Evolutionary conservation across 2,797 vertebrate genomes (phyloP), one percentile per base, ranked within the genome.

Genomic region (Sparidentex hasta): DNA sequence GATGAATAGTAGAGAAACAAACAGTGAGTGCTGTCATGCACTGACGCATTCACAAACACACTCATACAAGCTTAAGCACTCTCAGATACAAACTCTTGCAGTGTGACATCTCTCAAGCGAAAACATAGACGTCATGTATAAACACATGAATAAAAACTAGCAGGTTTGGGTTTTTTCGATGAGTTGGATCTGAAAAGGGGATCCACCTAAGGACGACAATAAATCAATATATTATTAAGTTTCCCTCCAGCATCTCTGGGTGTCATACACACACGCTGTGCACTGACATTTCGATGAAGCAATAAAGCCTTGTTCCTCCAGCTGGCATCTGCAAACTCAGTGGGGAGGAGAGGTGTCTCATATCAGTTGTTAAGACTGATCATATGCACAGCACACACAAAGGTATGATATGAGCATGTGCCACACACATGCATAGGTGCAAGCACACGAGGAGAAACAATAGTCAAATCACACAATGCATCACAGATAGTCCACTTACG

Each of bases 261-360:
- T 80, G 66, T 80, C 62, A 87, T 21, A 52, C 63, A 33, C 46
- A 55, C 23, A 59, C 3, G 58, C 84, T 89, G 87, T 80, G 88
- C 52, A 3, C 64, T 93, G 93, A 92, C 91, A 92, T 92, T 94
- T 93, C 78, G 51, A 86, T 86, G 82, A 90, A 87, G 86, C 85
- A 92, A 89, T 92, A 90, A 93, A 88, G 73, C 59, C 74, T 78
- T 89, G 89, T 90, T 90, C 78, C 81, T 92, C 78, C 87, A 92
- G 88, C 90, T 94, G 92, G 86, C 88, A 90, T 91, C 89, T 92
- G 90, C 88, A 90, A 85, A 88, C 85, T 82, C 90, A 74, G 91
- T 86, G 83, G 89, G 90, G 87, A 90, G 80, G 69, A 76, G 69
- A 90, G 76, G 80, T 83, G 87, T 88, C 88, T 87, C 74, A 78